Evolutionary conservation across 2,797 vertebrate species (phyloP).

Genomic region (Iguana delicatissima): DNA sequence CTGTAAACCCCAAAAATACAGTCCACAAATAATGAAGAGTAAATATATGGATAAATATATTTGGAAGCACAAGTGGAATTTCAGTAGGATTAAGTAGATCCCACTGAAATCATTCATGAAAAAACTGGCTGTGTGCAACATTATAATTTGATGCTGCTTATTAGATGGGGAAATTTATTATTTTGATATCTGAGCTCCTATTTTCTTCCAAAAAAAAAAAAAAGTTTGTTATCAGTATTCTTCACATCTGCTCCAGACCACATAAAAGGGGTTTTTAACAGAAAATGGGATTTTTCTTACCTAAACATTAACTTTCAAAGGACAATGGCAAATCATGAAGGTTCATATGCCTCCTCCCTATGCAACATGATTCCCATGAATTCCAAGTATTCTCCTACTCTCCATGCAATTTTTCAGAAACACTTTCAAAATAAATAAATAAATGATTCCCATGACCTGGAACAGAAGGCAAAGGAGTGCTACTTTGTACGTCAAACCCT

Average conservation of each 20-base stretch:
- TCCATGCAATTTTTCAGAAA: conserved; percentile 8
- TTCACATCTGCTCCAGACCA: background rate
- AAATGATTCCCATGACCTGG: conserved; percentile 19
- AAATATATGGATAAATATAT: background rate
- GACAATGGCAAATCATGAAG: background rate
- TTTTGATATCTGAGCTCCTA: conserved; percentile 12
- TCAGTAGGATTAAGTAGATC: background rate
- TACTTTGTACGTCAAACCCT: conserved; percentile 56
- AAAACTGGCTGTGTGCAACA: conserved; percentile 12
- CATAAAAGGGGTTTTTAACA: background rate
- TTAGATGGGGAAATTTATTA: conserved; percentile 16
- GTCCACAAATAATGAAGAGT: background rate
- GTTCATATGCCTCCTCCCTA: background rate
- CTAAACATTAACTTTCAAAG: conserved; percentile 10
- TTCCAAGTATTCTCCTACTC: background rate
- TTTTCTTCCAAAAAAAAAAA: background rate
- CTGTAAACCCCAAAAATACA: conserved; percentile 2
- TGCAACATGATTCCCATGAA: background rate
- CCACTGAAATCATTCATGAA: background rate
- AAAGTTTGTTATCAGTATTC: conserved; percentile 3
- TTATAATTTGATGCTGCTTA: background rate
- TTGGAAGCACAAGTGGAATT: background rate
- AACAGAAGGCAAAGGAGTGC: conserved; percentile 35
- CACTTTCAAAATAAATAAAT: background rate
- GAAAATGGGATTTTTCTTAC: background rate